Conservation (phyloP, 2,888 invertebrate species). For the Lottia scabra region DNA sequence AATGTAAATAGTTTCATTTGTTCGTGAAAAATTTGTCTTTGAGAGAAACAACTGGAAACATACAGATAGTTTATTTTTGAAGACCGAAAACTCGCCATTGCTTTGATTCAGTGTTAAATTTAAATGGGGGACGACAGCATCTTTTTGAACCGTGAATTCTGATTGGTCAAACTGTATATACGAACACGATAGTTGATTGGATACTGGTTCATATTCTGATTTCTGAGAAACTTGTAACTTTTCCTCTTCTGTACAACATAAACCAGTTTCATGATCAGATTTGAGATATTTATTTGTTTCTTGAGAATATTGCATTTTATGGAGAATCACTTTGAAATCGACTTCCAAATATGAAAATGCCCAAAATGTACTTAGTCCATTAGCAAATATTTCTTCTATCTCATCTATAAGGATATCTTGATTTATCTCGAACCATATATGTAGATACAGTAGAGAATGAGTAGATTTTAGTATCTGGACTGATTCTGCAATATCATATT, state of each 20-base stretch:
- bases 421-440: too few relatives aligned
- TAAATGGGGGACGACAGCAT: not conserved
- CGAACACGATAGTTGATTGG: not conserved
- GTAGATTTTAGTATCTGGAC: too few relatives aligned
- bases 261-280: not conserved
- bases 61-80: not conserved
- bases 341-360: too few relatives aligned
- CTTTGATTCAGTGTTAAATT: not conserved
- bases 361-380: too few relatives aligned
- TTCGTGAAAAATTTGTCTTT: not conserved
- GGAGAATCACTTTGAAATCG: too few relatives aligned
- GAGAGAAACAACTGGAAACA: not conserved
- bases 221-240: not conserved
- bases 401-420: too few relatives aligned
- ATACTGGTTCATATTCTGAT: not conserved
- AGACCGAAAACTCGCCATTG: not conserved
- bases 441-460: too few relatives aligned
- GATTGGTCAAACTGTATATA: not conserved
- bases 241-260: not conserved
- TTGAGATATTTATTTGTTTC: too few relatives aligned
- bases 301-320: too few relatives aligned
- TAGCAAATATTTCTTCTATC: too few relatives aligned
- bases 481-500: not conserved
- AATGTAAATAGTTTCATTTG: not conserved
- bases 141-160: not conserved